These are phyloP conservation scores for Sceloporus undulatus DNA, from an alignment of 2,113 vertebrate genomes.

Conservation along the genomic window DNA sequence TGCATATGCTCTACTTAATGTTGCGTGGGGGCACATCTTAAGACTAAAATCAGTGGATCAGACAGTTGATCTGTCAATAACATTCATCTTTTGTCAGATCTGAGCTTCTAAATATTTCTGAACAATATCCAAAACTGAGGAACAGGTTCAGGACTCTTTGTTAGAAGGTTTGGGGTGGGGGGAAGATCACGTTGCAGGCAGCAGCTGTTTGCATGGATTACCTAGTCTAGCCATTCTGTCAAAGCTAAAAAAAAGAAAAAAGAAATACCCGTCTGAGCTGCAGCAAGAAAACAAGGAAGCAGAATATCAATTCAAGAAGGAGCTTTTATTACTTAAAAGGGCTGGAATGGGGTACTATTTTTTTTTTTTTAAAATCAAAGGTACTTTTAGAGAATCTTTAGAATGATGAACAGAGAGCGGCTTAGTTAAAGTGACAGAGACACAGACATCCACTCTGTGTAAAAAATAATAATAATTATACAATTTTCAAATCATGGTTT, in stretches of 20 bases:
- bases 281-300: constrained; percentile 73
- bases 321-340: constrained; percentile 56
- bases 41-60: constrained; percentile 64
- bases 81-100: constrained; percentile 71
- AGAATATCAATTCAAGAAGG: constrained; percentile 72
- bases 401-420: not conserved
- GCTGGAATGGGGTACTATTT: constrained; percentile 44
- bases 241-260: constrained; percentile 64
- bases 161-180: constrained; percentile 67
- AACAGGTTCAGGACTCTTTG: constrained; percentile 74
- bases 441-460: not conserved
- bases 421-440: not conserved
- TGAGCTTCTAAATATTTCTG: constrained; percentile 74
- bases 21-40: constrained; percentile 56
- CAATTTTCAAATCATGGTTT: not conserved
- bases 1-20: constrained; percentile 48
- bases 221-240: constrained; percentile 84
- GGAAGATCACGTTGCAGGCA: constrained; percentile 82
- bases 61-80: constrained; percentile 68
- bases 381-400: not conserved
- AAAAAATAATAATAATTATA: not conserved
- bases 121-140: constrained; percentile 71
- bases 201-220: constrained; percentile 85
- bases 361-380: not conserved
- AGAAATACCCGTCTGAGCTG: constrained; percentile 74